phyloP scores from a whole-genome alignment of 2,888 invertebrate genomes.

The Drosophila kuntzei region DNA sequence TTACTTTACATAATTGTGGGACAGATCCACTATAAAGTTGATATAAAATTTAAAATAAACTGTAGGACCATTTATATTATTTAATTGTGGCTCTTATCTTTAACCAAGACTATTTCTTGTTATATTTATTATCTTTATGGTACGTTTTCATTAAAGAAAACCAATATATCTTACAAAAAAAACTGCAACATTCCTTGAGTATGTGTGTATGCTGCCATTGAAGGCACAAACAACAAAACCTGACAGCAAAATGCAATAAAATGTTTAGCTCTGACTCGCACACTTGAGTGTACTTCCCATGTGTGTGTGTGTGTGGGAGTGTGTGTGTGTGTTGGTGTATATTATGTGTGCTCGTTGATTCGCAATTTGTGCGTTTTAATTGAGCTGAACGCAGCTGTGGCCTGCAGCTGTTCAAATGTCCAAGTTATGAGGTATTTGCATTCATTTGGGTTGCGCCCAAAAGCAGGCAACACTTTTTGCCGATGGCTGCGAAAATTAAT shows the following conservation, averaged over 20 bases:
- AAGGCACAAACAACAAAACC: slow-evolving; percentile 23
- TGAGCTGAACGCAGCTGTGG: slow-evolving; percentile 64
- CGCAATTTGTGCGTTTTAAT: slow-evolving; percentile 75
- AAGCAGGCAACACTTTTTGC: slow-evolving; percentile 65
- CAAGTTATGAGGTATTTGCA: slow-evolving; percentile 37
- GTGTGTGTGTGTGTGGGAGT: neutral
- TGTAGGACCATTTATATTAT: neutral
- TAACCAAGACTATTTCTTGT: neutral
- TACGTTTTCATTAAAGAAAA: slow-evolving; percentile 22
- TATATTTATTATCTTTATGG: slow-evolving; percentile 13
- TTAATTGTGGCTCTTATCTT: slow-evolving; percentile 1
- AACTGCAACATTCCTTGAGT: slow-evolving; percentile 8
- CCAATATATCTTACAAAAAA: slow-evolving; percentile 12
- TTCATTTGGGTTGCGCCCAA: slow-evolving; percentile 53
- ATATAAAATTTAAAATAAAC: neutral
- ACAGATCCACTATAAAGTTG: neutral
- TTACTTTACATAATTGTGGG: neutral
- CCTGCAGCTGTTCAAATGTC: slow-evolving; percentile 52
- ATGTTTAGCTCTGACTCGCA: slow-evolving; percentile 46
- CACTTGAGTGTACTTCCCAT: slow-evolving; percentile 52
- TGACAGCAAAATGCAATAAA: slow-evolving; percentile 67
- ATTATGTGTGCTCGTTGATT: slow-evolving; percentile 58
- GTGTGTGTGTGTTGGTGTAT: slow-evolving; percentile 19
- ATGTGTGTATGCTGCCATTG: slow-evolving; percentile 9
- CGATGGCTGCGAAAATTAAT: slow-evolving; percentile 64